Conservation (phyloP, 2,888 invertebrate species). For the Meta bourneti region DNA sequence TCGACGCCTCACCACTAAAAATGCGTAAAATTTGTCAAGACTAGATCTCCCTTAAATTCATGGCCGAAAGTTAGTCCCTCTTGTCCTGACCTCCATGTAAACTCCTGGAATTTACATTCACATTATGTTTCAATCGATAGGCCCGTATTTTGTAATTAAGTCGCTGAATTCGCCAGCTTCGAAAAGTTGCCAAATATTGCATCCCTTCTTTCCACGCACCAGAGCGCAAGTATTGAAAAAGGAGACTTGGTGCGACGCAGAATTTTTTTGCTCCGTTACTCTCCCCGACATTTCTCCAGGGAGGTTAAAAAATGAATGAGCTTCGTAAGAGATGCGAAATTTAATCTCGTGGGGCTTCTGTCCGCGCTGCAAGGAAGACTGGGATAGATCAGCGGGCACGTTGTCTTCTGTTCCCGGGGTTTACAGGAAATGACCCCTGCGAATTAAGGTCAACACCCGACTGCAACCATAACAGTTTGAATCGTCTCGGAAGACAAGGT, state of each 20-base stretch:
- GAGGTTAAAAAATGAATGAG: slow-evolving; percentile 60
- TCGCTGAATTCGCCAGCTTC: too few relatives aligned
- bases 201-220: not conserved
- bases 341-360: slow-evolving; percentile 39
- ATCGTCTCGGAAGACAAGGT: not conserved
- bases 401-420: slow-evolving; percentile 56
- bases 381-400: slow-evolving; percentile 55
- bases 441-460: slow-evolving; percentile 62
- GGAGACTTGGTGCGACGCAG: slow-evolving; percentile 5
- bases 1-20: too few relatives aligned
- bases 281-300: slow-evolving; percentile 40
- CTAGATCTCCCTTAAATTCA: too few relatives aligned
- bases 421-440: slow-evolving; percentile 67
- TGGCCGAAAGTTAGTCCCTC: too few relatives aligned
- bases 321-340: slow-evolving; percentile 44
- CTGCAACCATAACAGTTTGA: slow-evolving; percentile 7
- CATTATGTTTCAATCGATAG: too few relatives aligned
- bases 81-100: too few relatives aligned
- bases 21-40: too few relatives aligned
- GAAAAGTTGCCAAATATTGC: slow-evolving; percentile 10
- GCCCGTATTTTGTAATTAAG: too few relatives aligned
- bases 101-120: too few relatives aligned
- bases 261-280: slow-evolving; percentile 7
- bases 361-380: not conserved
- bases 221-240: not conserved